Conservation (phyloP, 53 echinoderm and acorn worm genomes). For the Hippasteria phrygiana region DNA sequence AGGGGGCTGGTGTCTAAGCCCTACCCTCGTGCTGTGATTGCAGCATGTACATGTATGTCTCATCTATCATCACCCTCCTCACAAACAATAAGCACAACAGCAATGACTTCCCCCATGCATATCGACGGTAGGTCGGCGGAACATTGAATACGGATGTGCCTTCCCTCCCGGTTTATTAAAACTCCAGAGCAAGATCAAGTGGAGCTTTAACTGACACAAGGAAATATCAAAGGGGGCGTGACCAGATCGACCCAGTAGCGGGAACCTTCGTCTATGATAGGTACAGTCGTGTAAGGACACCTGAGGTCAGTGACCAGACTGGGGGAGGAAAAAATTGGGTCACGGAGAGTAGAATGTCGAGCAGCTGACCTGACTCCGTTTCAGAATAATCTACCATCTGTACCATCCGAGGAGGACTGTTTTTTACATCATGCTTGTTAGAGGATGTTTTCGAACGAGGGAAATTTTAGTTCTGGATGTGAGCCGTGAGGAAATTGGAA, state of each 20-base stretch:
- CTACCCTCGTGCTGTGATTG: not conserved
- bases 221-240: not conserved
- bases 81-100: not conserved
- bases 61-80: slow-evolving; percentile 37
- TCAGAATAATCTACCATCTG: not conserved
- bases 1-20: not conserved
- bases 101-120: slow-evolving; percentile 55
- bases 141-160: slow-evolving; percentile 60
- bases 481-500: not conserved
- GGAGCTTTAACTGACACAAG: not conserved
- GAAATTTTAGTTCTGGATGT: not conserved
- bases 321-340: not conserved
- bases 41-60: not conserved
- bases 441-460: not conserved
- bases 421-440: not conserved
- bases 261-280: not conserved
- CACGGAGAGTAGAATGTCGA: not conserved
- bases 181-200: not conserved
- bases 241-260: not conserved
- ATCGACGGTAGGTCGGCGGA: slow-evolving; percentile 39
- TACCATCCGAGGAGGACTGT: not conserved
- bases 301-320: slow-evolving; percentile 41
- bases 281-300: not conserved
- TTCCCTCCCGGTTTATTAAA: slow-evolving; percentile 31
- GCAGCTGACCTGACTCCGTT: not conserved